Percentiles rank a stretch among this genome's conserved stretches.
These are phyloP conservation scores for Boloria selene DNA, from an alignment of 2,888 invertebrate species.

Conservation along the genomic window DNA sequence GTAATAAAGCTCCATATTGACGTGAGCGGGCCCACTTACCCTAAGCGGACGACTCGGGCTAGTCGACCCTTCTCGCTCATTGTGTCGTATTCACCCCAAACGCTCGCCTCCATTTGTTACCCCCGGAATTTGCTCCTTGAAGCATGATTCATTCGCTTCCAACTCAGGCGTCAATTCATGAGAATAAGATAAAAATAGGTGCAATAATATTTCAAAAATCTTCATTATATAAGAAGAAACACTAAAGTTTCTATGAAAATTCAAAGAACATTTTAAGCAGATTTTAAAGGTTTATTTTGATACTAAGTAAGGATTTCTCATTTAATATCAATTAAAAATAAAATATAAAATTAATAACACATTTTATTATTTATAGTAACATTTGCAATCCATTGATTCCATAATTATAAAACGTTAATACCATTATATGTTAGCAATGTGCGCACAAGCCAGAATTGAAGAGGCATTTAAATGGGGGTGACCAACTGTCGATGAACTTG, in stretches of 20 bases:
- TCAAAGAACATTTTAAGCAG: background rate
- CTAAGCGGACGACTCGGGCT: slow-evolving; percentile 66
- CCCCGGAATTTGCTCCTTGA: slow-evolving; percentile 80
- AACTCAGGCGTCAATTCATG: slow-evolving; percentile 67
- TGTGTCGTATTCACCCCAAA: slow-evolving; percentile 79
- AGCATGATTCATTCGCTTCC: slow-evolving; percentile 77
- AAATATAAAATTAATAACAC: background rate
- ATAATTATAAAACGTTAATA: slow-evolving; percentile 66
- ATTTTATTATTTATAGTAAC: background rate
- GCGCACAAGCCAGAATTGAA: slow-evolving; percentile 80
- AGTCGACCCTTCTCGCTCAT: slow-evolving; percentile 77
- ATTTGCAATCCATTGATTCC: slow-evolving; percentile 46
- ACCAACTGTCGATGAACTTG: slow-evolving; percentile 79
- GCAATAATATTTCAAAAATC: slow-evolving; percentile 14
- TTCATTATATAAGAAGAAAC: background rate
- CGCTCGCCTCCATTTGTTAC: slow-evolving; percentile 78
- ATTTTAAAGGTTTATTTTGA: background rate
- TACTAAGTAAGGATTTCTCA: background rate
- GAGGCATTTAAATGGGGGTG: slow-evolving; percentile 79
- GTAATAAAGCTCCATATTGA: slow-evolving; percentile 78
- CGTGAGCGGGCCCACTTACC: slow-evolving; percentile 79
- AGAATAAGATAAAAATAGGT: slow-evolving; percentile 56
- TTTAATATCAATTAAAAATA: background rate
- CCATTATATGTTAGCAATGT: slow-evolving; percentile 64
- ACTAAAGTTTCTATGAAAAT: background rate